These are phyloP conservation scores for Ceratitis capitata DNA, from an alignment of 1,140 invertebrate species.

Conservation along the genomic window DNA sequence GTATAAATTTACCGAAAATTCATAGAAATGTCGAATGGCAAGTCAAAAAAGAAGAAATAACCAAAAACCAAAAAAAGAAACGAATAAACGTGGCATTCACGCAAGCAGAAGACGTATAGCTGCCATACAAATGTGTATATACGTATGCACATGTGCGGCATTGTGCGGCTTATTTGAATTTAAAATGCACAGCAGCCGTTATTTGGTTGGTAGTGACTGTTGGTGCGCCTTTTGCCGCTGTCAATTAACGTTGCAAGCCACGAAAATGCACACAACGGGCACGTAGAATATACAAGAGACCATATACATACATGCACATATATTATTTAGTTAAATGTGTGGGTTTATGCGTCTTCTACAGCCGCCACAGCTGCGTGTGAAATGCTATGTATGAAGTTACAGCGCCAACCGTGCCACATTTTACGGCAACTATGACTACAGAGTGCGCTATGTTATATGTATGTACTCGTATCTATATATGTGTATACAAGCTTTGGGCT, in stretches of 20 bases:
- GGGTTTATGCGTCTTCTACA: neutral
- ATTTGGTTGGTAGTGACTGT: neutral
- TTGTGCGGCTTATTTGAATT: constrained; percentile 35
- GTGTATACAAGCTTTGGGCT: neutral
- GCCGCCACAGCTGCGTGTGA: neutral
- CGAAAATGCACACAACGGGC: constrained; percentile 13
- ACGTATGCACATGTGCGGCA: too few relatives aligned
- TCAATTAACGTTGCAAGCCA: constrained; percentile 25
- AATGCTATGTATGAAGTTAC: neutral
- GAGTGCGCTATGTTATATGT: neutral
- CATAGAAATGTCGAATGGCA: constrained; percentile 12
- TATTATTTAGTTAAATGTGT: neutral
- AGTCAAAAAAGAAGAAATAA: neutral
- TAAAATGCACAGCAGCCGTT: constrained; percentile 28
- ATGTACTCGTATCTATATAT: neutral
- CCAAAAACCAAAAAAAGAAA: neutral
- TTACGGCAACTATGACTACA: neutral
- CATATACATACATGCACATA: neutral
- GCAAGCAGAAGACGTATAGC: constrained; percentile 8
- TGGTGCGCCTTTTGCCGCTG: constrained; percentile 26
- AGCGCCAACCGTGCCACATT: neutral
- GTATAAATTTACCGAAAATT: constrained; percentile 32
- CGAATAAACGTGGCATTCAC: neutral
- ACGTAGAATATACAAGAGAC: neutral
- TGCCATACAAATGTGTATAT: too few relatives aligned